Base-by-base conservation (phyloP, 2,888 invertebrate genomes). In the Hemithea aestivaria region DNA sequence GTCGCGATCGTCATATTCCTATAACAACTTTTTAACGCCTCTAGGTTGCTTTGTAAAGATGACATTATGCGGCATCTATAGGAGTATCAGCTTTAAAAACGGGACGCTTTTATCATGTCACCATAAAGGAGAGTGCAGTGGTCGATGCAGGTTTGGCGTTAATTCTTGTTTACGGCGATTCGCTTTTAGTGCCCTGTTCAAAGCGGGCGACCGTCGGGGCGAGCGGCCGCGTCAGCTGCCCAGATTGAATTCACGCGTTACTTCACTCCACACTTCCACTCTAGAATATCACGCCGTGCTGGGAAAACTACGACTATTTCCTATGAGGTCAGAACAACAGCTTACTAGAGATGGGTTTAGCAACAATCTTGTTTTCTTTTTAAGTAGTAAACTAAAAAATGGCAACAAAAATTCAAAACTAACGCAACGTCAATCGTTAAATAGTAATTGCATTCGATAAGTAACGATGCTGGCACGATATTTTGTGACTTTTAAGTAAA, bases 111-210 rank as follows among this genome's bases (percentile, higher is more conserved):
- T 79, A 77, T 77, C 73, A 70, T 70, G 71, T 73, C 75, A 65
- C 74, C 66, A 76, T 81, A 82, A 80, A 82, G 77, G 73, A 71
- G 78, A 83, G 80, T 82, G 81, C 80, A 73, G 65, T 62, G 72
- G 73, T 77, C 74, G 70, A 73, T 78, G 76, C 78, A 75, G 74
- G 79, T 81, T 79, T 70, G 74, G 75, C 73, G 68, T 74, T 83
- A 81, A 84, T 81, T 78, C 82, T 81, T 78, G 78, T 83, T 85
- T 84, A 85, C 81, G 77, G 73, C 81, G 73, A 76, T 67, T 75
- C 76, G 81, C 79, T 84, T 84, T 85, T 84, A 83, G 79, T 78
- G 74, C 68, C 64, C 53, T 60, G 74, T 73, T 71, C 66, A 62
- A 66, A 70, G 66, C 67, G 56, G 50, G 48, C 44, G 48, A 36